A percentile compares a stretch with the other conserved stretches of the same genome.
These are phyloP conservation scores for Lucilia sericata DNA, from an alignment of 1,140 invertebrate species.

Conservation along the genomic window DNA sequence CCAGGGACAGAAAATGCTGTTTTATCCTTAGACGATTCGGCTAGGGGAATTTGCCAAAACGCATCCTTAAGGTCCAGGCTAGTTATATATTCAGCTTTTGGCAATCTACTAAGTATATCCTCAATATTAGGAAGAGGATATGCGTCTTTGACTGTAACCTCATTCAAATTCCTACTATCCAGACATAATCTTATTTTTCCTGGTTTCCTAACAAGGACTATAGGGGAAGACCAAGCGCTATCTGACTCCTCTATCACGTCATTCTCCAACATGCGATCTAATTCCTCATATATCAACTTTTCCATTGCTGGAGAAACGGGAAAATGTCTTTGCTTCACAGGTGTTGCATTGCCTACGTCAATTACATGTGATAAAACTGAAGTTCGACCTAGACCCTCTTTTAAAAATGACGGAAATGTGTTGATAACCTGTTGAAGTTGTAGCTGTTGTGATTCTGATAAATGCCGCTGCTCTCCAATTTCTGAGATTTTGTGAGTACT, in stretches of 20 bases:
- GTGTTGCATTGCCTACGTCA: not conserved
- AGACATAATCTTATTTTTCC: slow-evolving; percentile 45
- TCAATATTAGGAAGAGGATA: slow-evolving; percentile 47
- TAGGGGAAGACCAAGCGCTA: slow-evolving; percentile 48
- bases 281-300: slow-evolving; percentile 45
- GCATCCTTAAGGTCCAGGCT: slow-evolving; percentile 33
- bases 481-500: not conserved
- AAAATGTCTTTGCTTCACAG: slow-evolving; percentile 44
- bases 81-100: slow-evolving; percentile 45
- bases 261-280: slow-evolving; percentile 47
- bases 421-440: slow-evolving; percentile 13
- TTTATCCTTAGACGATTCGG: slow-evolving; percentile 32
- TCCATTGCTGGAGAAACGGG: slow-evolving; percentile 48
- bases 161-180: slow-evolving; percentile 40
- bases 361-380: slow-evolving; percentile 6
- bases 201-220: slow-evolving; percentile 41
- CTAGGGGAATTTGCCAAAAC: slow-evolving; percentile 45
- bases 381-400: slow-evolving; percentile 7
- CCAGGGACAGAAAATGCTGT: slow-evolving; percentile 45
- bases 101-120: slow-evolving; percentile 43
- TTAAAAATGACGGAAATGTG: slow-evolving; percentile 29
- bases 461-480: not conserved
- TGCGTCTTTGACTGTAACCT: slow-evolving; percentile 42
- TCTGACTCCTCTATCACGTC: slow-evolving; percentile 48
- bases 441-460: not conserved